A percentile compares a stretch with the other conserved stretches of the same genome.
These are phyloP conservation scores for Eristalis arbustorum DNA, from an alignment of 2,888 invertebrate genomes.

Conservation along the genomic window DNA sequence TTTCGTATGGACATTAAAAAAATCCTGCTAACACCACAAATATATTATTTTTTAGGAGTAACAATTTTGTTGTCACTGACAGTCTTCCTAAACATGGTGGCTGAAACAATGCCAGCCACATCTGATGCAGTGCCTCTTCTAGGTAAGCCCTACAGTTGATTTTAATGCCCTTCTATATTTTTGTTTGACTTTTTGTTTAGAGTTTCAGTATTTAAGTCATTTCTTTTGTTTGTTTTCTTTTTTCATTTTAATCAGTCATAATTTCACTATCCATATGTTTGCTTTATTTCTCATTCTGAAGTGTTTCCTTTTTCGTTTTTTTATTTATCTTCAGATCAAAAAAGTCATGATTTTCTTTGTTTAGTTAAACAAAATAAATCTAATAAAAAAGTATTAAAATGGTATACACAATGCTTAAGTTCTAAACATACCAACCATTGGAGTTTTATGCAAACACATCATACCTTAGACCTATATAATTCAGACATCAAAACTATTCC, in stretches of 20 bases:
- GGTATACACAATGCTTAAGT: slow-evolving; percentile 56
- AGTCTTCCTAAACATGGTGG: slow-evolving; percentile 98
- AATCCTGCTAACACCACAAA: background rate
- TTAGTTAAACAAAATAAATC: slow-evolving; percentile 21
- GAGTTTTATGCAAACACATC: slow-evolving; percentile 60
- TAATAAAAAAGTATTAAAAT: slow-evolving; percentile 50
- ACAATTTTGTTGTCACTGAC: slow-evolving; percentile 98
- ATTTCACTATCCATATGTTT: slow-evolving; percentile 31
- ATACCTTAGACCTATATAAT: slow-evolving; percentile 50
- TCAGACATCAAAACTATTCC: slow-evolving; percentile 52
- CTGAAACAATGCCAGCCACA: slow-evolving; percentile 99
- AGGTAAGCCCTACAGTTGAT: slow-evolving; percentile 82
- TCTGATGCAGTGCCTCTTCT: slow-evolving; percentile 95
- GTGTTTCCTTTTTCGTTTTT: background rate
- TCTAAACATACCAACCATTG: slow-evolving; percentile 59
- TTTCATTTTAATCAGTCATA: slow-evolving; percentile 8
- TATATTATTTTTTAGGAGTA: slow-evolving; percentile 85
- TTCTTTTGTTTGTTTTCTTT: slow-evolving; percentile 14
- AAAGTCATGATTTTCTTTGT: background rate
- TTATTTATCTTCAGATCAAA: slow-evolving; percentile 3
- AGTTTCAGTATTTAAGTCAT: slow-evolving; percentile 11
- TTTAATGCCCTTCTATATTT: slow-evolving; percentile 44
- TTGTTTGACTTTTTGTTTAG: background rate
- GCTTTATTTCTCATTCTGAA: background rate
- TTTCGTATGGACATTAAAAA: background rate